Percentiles rank a stretch among this genome's conserved stretches.
These are phyloP conservation scores for Trachymyrmex septentrionalis DNA, from an alignment of 1,140 invertebrate genomes.

Conservation along the genomic window DNA sequence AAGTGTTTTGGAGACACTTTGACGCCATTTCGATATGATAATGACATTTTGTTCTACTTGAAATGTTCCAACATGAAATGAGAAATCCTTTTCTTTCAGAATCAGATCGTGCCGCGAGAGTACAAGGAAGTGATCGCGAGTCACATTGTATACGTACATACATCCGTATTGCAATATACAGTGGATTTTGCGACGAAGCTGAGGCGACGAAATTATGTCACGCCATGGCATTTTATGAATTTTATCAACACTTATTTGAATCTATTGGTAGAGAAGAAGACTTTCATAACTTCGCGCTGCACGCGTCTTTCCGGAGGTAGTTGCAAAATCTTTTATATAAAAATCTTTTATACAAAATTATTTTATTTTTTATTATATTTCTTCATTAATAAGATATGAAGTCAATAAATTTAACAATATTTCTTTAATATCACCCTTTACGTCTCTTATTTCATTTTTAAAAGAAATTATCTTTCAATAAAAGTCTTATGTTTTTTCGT, in stretches of 20 bases:
- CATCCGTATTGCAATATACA: constrained; percentile 90
- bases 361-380: not conserved
- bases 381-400: not conserved
- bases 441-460: not conserved
- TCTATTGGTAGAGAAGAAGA: constrained; percentile 89
- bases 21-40: too few relatives aligned
- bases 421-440: not conserved
- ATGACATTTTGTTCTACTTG: too few relatives aligned
- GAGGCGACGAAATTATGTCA: constrained; percentile 93
- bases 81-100: constrained; percentile 80
- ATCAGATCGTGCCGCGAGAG: constrained; percentile 89
- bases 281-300: constrained; percentile 84
- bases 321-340: constrained; percentile 5
- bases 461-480: not conserved
- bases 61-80: not conserved
- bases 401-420: not conserved
- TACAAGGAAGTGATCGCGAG: constrained; percentile 91
- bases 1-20: too few relatives aligned
- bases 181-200: constrained; percentile 91
- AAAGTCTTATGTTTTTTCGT: not conserved
- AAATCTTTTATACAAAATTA: not conserved
- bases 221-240: constrained; percentile 96
- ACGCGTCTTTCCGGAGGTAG: constrained; percentile 83
- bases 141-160: constrained; percentile 94
- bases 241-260: constrained; percentile 93